Evolutionary conservation across 2,888 invertebrate genomes (phyloP), one percentile per base, ranked within the genome.

Genomic region (Andrena bicolor): DNA sequence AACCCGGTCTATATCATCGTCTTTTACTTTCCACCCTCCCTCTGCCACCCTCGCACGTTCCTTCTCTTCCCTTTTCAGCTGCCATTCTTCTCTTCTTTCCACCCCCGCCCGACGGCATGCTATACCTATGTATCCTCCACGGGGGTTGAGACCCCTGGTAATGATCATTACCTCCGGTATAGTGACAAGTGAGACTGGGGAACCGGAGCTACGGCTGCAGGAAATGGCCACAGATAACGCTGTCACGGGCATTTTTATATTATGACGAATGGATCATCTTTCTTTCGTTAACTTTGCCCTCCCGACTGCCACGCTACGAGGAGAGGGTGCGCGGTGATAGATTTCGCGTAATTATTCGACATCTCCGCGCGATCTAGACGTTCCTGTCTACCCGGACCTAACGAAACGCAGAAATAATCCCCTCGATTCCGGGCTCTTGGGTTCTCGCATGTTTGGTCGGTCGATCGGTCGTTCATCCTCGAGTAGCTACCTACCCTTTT

Each of bases 91-190:
- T 60, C 74, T 63, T 81, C 84, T 41, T 41, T 16, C 77, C 77
- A 70, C 86, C 87, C 71, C 78, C 82, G 60, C 56, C 56, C 10
- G 56, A 41, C 74, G 73, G 77, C 78, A 35, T 1, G 30, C 49
- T 81, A 86, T 88, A 87, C 87, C 74, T 77, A 58, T n/a, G 51
- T 76, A 64, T 60, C 64, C 64, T 64, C 35, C 32, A 61, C 65
- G 78, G 78, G 86, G 87, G 74, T 86, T 80, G 82, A 83, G 84
- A 85, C 84, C 86, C 85, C 64, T 69, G 82, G 91, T 93, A 93
- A 94, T 93, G 93, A 94, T 93, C 93, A 93, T 93, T 93, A 93
- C 93, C 92, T 92, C 92, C 92, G 92, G 92, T 89, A 91, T 87
- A 91, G 92, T 92, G 93, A 93, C 93, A 93, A 93, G 93, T 92